A percentile compares a stretch with the other conserved stretches of the same genome.
phyloP scores from a whole-genome alignment of 2,113 vertebrate species.

The Bungarus multicinctus region DNA sequence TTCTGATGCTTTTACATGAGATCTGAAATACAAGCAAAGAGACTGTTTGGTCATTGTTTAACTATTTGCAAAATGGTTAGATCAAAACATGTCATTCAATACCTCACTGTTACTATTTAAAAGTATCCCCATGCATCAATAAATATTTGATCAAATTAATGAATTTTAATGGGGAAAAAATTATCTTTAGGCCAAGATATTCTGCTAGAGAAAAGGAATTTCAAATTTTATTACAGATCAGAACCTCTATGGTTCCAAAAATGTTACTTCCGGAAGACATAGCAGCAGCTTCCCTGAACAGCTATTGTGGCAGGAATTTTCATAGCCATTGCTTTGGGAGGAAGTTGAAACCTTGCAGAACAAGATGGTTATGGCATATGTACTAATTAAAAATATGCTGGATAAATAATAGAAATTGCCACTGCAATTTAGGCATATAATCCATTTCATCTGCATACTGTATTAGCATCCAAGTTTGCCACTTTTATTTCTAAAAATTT shows the following conservation, averaged over 20 bases:
- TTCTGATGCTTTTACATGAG: constrained; percentile 16
- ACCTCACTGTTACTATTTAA: not conserved
- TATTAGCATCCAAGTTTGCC: not conserved
- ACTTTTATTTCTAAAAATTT: not conserved
- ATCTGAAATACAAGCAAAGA: constrained; percentile 53
- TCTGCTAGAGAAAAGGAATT: not conserved
- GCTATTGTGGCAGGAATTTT: not conserved
- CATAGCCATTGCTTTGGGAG: not conserved
- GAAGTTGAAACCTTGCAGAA: not conserved
- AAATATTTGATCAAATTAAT: constrained; percentile 6
- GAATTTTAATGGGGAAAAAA: not conserved
- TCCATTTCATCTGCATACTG: not conserved
- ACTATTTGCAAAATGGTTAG: not conserved
- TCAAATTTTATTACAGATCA: not conserved
- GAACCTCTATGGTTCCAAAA: not conserved
- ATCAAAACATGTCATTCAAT: not conserved
- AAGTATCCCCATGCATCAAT: not conserved
- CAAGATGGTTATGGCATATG: not conserved
- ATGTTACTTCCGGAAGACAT: not conserved
- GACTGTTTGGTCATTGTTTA: not conserved
- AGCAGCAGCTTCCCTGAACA: not conserved
- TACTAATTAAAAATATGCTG: not conserved
- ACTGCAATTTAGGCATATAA: not conserved
- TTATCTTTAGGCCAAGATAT: not conserved
- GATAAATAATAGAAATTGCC: not conserved